Conservation (phyloP, 53 echinoderm and acorn worm genomes). For the Henricia sp. region DNA sequence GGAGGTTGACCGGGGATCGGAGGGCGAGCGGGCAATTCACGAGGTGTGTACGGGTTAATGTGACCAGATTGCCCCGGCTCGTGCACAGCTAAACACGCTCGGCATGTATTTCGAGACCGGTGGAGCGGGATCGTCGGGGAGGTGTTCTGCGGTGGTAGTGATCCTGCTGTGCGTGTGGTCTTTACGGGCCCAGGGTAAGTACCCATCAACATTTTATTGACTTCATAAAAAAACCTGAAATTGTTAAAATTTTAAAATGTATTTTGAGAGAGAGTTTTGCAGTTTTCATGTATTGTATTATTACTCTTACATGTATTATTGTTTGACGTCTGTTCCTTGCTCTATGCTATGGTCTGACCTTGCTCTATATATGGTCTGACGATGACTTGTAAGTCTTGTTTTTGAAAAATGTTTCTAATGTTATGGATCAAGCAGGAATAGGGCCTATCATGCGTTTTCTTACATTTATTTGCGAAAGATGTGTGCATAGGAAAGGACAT, state of each 20-base stretch:
- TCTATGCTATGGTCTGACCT: neutral
- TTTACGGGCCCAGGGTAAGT: slow-evolving; percentile 43
- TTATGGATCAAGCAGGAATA: too few relatives aligned
- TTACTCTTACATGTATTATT: neutral
- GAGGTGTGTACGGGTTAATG: slow-evolving; percentile 26
- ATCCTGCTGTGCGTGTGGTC: slow-evolving; percentile 46
- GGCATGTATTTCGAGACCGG: slow-evolving; percentile 29
- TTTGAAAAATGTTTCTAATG: too few relatives aligned
- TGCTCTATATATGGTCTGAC: neutral
- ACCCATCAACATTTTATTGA: neutral
- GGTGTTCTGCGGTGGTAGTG: slow-evolving; percentile 29
- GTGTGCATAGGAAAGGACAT: too few relatives aligned
- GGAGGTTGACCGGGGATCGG: neutral
- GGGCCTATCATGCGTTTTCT: too few relatives aligned
- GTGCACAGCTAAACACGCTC: slow-evolving; percentile 15
- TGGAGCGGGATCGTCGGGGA: slow-evolving; percentile 31
- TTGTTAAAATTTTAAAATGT: neutral
- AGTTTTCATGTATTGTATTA: too few relatives aligned
- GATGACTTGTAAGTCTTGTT: too few relatives aligned
- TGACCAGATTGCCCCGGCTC: slow-evolving; percentile 43
- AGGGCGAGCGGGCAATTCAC: neutral
- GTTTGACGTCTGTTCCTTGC: neutral
- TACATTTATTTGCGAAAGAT: too few relatives aligned
- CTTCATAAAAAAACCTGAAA: neutral
- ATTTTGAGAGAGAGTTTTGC: neutral